phyloP scores from a whole-genome alignment of 2,797 vertebrate species.

The Hirundo rustica region DNA sequence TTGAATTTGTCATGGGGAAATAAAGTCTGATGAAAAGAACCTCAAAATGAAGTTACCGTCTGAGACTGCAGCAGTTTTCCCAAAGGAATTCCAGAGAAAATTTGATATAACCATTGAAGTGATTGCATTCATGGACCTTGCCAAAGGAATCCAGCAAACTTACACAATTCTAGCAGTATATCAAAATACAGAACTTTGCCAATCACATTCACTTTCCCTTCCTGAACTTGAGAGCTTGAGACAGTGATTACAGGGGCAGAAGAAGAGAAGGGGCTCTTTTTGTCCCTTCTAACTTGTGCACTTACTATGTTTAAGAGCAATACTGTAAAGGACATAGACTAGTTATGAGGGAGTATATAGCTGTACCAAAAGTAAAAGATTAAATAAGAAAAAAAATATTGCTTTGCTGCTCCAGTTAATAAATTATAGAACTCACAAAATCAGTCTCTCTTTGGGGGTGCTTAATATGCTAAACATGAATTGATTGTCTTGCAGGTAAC shows the following conservation, averaged over 20 bases:
- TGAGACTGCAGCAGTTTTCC: not conserved
- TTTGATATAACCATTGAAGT: not conserved
- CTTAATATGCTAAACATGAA: slow-evolving; percentile 11
- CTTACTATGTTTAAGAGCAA: not conserved
- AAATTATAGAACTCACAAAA: not conserved
- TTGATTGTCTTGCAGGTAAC: slow-evolving; percentile 26
- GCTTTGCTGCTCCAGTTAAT: not conserved
- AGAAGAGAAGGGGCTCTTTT: not conserved
- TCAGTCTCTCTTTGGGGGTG: not conserved
- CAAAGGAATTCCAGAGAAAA: slow-evolving; percentile 1
- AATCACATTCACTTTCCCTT: not conserved
- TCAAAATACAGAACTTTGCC: not conserved
- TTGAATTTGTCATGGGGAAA: not conserved
- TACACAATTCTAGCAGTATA: not conserved
- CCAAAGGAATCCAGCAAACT: not conserved
- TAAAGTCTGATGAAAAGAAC: not conserved
- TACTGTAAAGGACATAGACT: not conserved
- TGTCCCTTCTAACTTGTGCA: not conserved
- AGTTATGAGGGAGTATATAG: not conserved
- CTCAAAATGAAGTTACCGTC: slow-evolving; percentile 31
- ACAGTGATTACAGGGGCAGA: not conserved
- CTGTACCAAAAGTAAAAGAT: not conserved
- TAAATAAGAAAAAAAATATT: not conserved
- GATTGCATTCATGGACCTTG: not conserved
- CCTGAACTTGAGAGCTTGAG: not conserved